Evolutionary conservation across 2,888 invertebrate species (phyloP).

Genomic region (Trachelus stipa): DNA sequence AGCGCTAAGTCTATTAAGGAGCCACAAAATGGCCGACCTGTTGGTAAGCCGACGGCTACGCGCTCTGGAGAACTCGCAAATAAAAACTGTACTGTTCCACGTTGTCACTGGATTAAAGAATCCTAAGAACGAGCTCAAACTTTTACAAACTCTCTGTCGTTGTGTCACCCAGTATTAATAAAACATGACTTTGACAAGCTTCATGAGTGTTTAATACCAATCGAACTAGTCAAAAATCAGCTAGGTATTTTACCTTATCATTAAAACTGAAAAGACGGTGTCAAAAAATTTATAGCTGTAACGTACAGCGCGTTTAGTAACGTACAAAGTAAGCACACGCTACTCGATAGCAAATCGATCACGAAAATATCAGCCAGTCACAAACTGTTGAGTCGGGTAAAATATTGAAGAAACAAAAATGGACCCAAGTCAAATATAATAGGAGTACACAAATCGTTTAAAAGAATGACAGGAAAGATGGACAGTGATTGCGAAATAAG

Average conservation of each 20-base stretch:
- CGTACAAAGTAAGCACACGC: too few relatives aligned
- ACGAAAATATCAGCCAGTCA: too few relatives aligned
- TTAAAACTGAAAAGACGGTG: too few relatives aligned
- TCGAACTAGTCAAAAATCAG: too few relatives aligned
- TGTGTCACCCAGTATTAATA: neutral
- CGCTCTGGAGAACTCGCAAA: neutral
- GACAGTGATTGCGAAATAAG: neutral
- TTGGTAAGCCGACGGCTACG: constrained; percentile 20
- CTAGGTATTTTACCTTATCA: too few relatives aligned
- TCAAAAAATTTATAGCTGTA: too few relatives aligned
- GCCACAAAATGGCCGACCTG: constrained; percentile 50
- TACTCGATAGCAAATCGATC: too few relatives aligned
- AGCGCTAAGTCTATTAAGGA: constrained; percentile 54
- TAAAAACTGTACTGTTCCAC: neutral
- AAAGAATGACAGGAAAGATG: neutral
- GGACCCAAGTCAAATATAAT: too few relatives aligned
- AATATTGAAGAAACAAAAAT: neutral
- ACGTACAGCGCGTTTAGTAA: too few relatives aligned
- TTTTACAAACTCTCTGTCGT: neutral
- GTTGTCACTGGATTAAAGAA: neutral
- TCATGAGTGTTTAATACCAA: neutral
- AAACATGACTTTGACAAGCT: neutral
- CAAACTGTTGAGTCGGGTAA: neutral
- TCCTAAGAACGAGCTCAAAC: neutral
- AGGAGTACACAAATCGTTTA: too few relatives aligned